phyloP scores from a whole-genome alignment of 2,888 invertebrate genomes.

The Zelleria hepariella region DNA sequence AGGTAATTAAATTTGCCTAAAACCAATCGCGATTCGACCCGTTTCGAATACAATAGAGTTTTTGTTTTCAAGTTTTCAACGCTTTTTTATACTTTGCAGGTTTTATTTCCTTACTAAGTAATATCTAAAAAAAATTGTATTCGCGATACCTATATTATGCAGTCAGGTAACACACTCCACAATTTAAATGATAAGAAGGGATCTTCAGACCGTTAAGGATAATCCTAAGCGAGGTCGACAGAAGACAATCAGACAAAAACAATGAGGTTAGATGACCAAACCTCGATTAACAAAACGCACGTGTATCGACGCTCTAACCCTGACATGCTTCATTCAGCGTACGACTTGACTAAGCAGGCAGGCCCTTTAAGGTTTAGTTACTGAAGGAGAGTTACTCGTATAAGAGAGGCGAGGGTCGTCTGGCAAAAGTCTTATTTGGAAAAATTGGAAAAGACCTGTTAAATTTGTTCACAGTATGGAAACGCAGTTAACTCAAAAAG shows the following conservation, averaged over 20 bases:
- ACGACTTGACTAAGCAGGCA: slow-evolving; percentile 4
- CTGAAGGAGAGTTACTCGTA: not conserved
- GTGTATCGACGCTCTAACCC: slow-evolving; percentile 49
- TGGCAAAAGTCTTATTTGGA: no score
- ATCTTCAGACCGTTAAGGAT: not conserved
- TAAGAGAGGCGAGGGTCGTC: not conserved
- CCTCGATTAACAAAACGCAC: not conserved
- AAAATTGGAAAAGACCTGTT: no score
- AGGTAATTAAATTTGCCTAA: no score
- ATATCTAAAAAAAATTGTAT: no score
- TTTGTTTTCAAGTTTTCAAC: no score
- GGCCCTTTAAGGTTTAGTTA: not conserved
- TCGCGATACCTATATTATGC: no score
- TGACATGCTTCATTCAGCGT: slow-evolving; percentile 50
- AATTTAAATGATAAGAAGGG: not conserved
- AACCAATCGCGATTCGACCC: no score
- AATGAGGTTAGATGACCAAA: not conserved
- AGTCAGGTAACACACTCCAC: not conserved
- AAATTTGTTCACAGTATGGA: no score
- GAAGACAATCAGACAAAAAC: not conserved
- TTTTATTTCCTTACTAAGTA: no score
- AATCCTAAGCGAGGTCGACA: not conserved
- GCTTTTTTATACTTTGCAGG: no score
- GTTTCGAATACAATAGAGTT: no score
- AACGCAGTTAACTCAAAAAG: no score